Evolutionary conservation across 2,113 vertebrate genomes (phyloP), one percentile per base, ranked within the genome.

Genomic region (Caranx melampygus): DNA sequence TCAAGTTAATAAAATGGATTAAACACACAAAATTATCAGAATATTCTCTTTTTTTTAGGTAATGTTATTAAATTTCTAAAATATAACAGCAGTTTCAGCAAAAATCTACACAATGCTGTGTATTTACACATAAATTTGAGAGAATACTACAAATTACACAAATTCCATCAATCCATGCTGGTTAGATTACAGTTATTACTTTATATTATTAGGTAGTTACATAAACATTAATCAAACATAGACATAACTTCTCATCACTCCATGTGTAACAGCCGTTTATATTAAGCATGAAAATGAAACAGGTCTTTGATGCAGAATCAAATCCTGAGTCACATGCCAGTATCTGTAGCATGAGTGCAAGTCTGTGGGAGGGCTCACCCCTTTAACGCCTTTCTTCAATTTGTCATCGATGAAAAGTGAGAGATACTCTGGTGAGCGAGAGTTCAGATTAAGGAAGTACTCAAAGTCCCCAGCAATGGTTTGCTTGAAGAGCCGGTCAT

Each of bases 371-470:
- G 1, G 76, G 94, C 97, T 97, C 94, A 99, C 98, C 92, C 98
- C 98, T 94, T 99, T 99, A 11, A 99, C 98, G 81, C 98, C 98
- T 87, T 99, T 99, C 95, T 99, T 99, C 85, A 99, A 94, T 84
- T 99, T 99, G 94, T 99, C 98, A 20, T 99, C 98, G 88, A 99
- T 99, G 95, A 99, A 99, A 93, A 99, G 96, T 18, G 98, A 99
- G 94, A 99, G 97, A 92, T 99, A 99, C 94, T 99, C 98, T 2
- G 98, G 98, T n/a, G 97, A 99, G 75, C 98, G 96, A 2, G 98
- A 98, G 95, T 99, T 99, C 82, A 99, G 96, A 91, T 99, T 99
- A 80, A 99, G 97, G 94, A 99, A 99, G 90, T 99, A 99, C 91
- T 99, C 98, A 69, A 99, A 99, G 93, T 99, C 98, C 31, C 98